Evolutionary conservation across 2,113 vertebrate species (phyloP), one percentile per base, ranked within the genome.

Genomic region (Echinops telfairi): DNA sequence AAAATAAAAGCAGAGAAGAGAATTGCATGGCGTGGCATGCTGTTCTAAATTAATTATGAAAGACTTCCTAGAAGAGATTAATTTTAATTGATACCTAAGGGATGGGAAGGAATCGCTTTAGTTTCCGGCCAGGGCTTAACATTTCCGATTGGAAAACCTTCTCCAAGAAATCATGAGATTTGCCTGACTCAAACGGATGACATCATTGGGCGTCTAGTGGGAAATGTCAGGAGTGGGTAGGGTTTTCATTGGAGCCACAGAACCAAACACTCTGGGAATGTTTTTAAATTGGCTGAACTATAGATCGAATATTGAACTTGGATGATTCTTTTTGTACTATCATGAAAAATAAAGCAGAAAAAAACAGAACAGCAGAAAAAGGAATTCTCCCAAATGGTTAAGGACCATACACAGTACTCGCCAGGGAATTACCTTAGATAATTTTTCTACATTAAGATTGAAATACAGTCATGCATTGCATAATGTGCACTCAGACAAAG

Each of bases 1-100:
- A 53, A 53, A 53, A 53, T 14, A 53, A 53, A 53, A 53, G 9
- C 9, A 53, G 47, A 53, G 11, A 83, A 85, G 23, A 40, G 58
- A 94, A 84, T 19, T 85, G 19, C 36, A 82, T 38, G 82, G 33
- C 93, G 40, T 95, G 53, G 29, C 29, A 91, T 94, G 85, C 16
- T 91, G 11, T 82, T 81, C 23, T 83, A 64, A 93, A 93, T 15
- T 62, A 94, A 84, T 71, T 85, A 85, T 47, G 62, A 93, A 88
- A 89, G 91, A 86, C 16, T 91, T 91, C 81, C 62, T 85, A 29
- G 70, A 96, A 95, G 91, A 91, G 38, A 93, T 93, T 78, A 62
- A 89, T 68, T 91, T 91, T 88, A 88, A 91, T 33, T 86, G 53
- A 76, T 77, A 91, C 23, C 76, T 77, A 91, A 89, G 62, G 64